Percentiles rank a stretch among this genome's conserved stretches.
These are phyloP conservation scores for Pinctada fucata DNA, from an alignment of 2,888 invertebrate species.

Conservation along the genomic window DNA sequence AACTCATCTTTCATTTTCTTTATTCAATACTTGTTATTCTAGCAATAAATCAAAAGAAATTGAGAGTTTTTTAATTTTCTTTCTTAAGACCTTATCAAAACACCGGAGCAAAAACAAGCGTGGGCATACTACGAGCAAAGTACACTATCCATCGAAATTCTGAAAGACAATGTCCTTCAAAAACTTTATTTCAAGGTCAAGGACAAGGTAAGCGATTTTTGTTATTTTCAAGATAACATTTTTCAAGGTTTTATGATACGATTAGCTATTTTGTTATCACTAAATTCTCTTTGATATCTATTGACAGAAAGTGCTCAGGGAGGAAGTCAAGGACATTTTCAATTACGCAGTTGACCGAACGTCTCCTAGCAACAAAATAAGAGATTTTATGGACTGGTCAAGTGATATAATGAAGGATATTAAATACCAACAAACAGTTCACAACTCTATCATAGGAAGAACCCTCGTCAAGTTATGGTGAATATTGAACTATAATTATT, in stretches of 20 bases:
- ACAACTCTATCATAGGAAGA: constrained; percentile 52
- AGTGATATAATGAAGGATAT: constrained; percentile 71
- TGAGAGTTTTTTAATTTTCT: too few relatives aligned
- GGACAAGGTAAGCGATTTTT: constrained; percentile 60
- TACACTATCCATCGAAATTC: constrained; percentile 69
- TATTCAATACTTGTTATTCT: neutral
- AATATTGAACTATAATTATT: constrained; percentile 14
- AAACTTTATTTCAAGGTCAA: constrained; percentile 70
- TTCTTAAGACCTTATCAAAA: constrained; percentile 35
- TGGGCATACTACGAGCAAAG: constrained; percentile 59
- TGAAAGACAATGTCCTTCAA: constrained; percentile 68
- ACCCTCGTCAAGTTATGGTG: constrained; percentile 68
- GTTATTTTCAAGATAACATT: neutral
- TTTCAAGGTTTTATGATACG: too few relatives aligned
- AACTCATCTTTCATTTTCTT: too few relatives aligned
- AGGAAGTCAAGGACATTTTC: constrained; percentile 72
- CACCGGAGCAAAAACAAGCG: constrained; percentile 42
- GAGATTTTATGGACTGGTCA: constrained; percentile 74
- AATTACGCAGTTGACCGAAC: constrained; percentile 73
- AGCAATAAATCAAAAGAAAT: too few relatives aligned
- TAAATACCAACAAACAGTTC: constrained; percentile 65
- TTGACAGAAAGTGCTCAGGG: constrained; percentile 65
- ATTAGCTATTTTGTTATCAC: neutral
- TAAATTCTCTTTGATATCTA: neutral
- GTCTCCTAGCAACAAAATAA: constrained; percentile 71